These are phyloP conservation scores for Apodemus agrarius DNA, from an alignment of 2,797 vertebrate species.

Conservation along the genomic window DNA sequence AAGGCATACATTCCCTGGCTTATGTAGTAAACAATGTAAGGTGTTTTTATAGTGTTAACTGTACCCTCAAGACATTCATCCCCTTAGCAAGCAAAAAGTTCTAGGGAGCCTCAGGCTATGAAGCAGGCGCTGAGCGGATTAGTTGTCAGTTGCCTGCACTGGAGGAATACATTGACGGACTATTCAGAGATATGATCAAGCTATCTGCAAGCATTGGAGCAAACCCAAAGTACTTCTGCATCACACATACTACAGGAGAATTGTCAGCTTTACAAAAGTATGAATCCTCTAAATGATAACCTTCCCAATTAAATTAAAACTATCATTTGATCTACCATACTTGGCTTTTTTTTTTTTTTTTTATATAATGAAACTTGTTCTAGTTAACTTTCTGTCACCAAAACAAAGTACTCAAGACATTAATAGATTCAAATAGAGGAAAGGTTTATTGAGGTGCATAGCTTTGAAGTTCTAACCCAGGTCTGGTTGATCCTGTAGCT, in stretches of 20 bases:
- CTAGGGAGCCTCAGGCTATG: not conserved
- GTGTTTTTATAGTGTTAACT: not conserved
- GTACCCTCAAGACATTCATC: not conserved
- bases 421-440: not conserved
- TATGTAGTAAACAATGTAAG: not conserved
- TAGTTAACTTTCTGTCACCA: not conserved
- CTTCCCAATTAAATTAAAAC: not conserved
- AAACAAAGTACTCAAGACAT: not conserved
- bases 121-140: not conserved
- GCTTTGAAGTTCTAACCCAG: not conserved
- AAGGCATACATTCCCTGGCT: not conserved
- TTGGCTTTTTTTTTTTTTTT: not conserved
- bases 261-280: slow-evolving; percentile 46
- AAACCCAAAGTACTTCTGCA: not conserved
- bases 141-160: not conserved
- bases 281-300: not conserved
- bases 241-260: not conserved
- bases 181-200: not conserved
- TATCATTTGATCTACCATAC: not conserved
- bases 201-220: not conserved
- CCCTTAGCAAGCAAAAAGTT: not conserved
- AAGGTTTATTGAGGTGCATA: not conserved
- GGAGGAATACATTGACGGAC: not conserved
- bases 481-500: not conserved
- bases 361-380: not conserved